phyloP scores from a whole-genome alignment of 2,888 invertebrate species.

The Laspeyria flexula region DNA sequence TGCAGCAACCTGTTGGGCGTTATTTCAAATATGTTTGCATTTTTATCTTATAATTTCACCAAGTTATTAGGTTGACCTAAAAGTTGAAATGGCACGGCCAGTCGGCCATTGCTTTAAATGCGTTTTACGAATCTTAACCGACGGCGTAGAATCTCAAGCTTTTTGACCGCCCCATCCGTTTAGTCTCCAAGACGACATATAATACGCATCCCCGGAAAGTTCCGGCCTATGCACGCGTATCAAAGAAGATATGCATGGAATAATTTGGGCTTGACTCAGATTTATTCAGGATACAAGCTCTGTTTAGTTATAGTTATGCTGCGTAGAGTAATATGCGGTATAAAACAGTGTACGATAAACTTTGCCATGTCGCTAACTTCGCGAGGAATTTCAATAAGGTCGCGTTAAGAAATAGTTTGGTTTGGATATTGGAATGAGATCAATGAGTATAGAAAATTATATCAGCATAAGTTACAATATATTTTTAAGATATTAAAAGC shows the following conservation, averaged over 20 bases:
- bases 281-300: slow-evolving; percentile 20
- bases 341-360: slow-evolving; percentile 31
- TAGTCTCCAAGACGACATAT: slow-evolving; percentile 7
- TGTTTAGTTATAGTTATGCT: slow-evolving; percentile 18
- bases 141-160: neutral
- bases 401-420: slow-evolving; percentile 30
- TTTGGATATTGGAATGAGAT: slow-evolving; percentile 25
- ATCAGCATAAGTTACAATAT: neutral
- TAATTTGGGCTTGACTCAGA: slow-evolving; percentile 17
- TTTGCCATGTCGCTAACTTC: slow-evolving; percentile 12
- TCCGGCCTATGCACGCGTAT: slow-evolving; percentile 18
- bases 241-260: slow-evolving; percentile 25
- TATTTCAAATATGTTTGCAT: too few relatives aligned
- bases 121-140: neutral
- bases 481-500: too few relatives aligned
- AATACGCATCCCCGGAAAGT: slow-evolving; percentile 17
- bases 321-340: slow-evolving; percentile 19
- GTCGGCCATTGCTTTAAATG: too few relatives aligned
- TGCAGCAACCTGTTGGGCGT: too few relatives aligned
- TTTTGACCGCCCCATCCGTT: neutral
- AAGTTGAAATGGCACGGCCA: neutral
- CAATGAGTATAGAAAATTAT: neutral
- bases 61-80: neutral
- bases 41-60: too few relatives aligned
- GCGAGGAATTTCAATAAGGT: slow-evolving; percentile 38